phyloP scores from a whole-genome alignment of 1,140 invertebrate genomes.

The Zaprionus vittiger region DNA sequence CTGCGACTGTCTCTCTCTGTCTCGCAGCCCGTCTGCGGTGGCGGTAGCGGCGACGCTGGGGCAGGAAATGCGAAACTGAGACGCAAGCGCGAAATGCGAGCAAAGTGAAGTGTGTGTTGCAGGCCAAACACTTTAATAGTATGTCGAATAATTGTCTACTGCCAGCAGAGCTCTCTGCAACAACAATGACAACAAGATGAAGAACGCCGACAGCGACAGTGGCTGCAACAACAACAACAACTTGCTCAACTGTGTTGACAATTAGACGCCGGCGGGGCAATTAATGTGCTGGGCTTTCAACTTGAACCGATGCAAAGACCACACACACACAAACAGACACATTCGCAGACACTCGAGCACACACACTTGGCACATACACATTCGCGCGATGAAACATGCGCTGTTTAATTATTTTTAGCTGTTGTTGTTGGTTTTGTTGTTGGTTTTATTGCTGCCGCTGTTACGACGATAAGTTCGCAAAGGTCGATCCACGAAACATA shows the following conservation, averaged over 20 bases:
- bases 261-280: slow-evolving; percentile 50
- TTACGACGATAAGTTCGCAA: slow-evolving; percentile 74
- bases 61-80: slow-evolving; percentile 43
- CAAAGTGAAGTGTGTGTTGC: slow-evolving; percentile 18
- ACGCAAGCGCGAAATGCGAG: slow-evolving; percentile 31
- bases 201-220: background rate
- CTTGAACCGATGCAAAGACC: slow-evolving; percentile 43
- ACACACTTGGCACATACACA: slow-evolving; percentile 19
- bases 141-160: slow-evolving; percentile 25
- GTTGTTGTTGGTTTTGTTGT: slow-evolving; percentile 33
- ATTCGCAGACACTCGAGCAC: slow-evolving; percentile 12
- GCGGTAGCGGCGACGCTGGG: background rate
- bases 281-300: slow-evolving; percentile 50
- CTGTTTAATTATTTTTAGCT: slow-evolving; percentile 75
- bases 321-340: slow-evolving; percentile 37
- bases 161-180: background rate
- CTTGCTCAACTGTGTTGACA: slow-evolving; percentile 54
- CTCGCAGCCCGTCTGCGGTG: background rate
- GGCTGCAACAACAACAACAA: slow-evolving; percentile 12
- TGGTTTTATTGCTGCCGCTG: slow-evolving; percentile 50
- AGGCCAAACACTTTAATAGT: slow-evolving; percentile 44
- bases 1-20: background rate
- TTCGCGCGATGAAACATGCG: slow-evolving; percentile 47
- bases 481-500: slow-evolving; percentile 58
- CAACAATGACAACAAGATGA: slow-evolving; percentile 14